Base-by-base conservation (phyloP, 2,113 vertebrate genomes). In the Psittacus erithacus region DNA sequence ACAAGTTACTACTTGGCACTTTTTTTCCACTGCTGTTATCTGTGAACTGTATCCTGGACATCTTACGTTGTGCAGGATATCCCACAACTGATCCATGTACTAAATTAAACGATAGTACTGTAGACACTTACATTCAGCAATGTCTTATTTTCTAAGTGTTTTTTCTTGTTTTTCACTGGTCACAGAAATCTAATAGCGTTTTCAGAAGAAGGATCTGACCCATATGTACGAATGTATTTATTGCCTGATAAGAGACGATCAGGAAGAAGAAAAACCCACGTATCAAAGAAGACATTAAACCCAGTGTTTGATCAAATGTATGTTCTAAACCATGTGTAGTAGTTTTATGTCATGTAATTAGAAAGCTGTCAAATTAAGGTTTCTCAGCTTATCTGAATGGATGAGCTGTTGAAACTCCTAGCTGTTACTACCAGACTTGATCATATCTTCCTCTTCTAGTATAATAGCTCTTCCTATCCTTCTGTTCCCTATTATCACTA, bases 201-300 rank as follows among this genome's bases (percentile, higher is more conserved):
- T 97, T 99, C 98, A 0, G 99, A 99, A 73, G 98, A 98, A 6
- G 98, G 99, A 35, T 99, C 99, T 0, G 99, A 99, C 53, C 99
- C 99, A 0, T 99, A 99, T 2, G 99, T 99, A 63, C 98, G 99
- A 83, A 92, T 99, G 96, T 99, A 99, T 97, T 98, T 99, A 95
- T 97, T 99, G 38, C 99, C 99, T 53, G 99, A 99, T 97, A 99
- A 99, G 95, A 98, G 99, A 53, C 97, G 99, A 63, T 99, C 99
- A 0, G 99, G 99, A 78, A 97, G 99, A 95, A 98, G 99, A 98
- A 99, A 99, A 99, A 99, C 99, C 46, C 98, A 98, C 10, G 99
- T 99, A 6, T 89, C 97, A 7, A 99, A 99, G 98, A 99, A 98
- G 97, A 99, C 96, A 2, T 97, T 99, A 65, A 99, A 99, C 95